phyloP scores from a whole-genome alignment of 2,113 vertebrate genomes.

The Axis porcinus region DNA sequence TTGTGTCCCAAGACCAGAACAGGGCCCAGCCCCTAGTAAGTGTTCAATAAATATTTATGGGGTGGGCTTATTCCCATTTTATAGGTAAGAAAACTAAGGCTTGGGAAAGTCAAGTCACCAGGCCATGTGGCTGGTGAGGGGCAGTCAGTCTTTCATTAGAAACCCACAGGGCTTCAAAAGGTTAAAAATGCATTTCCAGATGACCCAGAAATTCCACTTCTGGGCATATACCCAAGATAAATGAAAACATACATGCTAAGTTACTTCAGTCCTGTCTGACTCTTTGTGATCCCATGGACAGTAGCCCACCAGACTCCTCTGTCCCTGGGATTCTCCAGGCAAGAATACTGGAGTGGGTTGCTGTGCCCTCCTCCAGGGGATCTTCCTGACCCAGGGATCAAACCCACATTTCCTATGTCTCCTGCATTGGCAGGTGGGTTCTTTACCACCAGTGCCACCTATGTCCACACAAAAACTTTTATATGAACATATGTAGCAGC shows the following conservation, averaged over 20 bases:
- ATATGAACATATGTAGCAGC: fast-evolving
- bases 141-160: not conserved
- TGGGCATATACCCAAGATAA: not conserved
- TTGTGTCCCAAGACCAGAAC: not conserved
- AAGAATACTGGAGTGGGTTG: not conserved
- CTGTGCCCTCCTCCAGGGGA: not conserved
- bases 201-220: not conserved
- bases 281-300: not conserved
- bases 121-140: not conserved
- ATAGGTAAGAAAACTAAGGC: not conserved
- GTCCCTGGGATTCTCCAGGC: not conserved
- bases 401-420: not conserved
- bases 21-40: not conserved
- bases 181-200: not conserved
- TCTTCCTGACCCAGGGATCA: not conserved
- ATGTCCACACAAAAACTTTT: not conserved
- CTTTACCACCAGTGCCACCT: not conserved
- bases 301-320: not conserved
- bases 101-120: not conserved
- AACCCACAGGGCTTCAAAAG: not conserved
- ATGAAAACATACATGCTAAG: not conserved
- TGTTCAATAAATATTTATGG: not conserved
- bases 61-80: not conserved
- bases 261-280: not conserved
- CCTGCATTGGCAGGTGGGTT: not conserved